These are phyloP conservation scores for Hyaena hyaena DNA, from an alignment of 2,113 vertebrate species.

Conservation along the genomic window DNA sequence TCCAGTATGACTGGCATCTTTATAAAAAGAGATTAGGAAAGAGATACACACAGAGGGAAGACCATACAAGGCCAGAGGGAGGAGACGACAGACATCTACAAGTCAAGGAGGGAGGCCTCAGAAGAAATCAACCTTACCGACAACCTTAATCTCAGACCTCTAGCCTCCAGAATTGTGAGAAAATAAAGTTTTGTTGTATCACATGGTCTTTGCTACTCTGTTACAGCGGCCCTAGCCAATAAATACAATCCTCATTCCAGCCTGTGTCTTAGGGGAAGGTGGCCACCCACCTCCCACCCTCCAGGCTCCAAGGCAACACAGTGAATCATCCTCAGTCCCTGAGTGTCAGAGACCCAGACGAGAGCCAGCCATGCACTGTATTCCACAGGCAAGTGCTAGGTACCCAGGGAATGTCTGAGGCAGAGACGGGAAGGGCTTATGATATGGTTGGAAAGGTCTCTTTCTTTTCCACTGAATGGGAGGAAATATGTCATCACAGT, in stretches of 20 bases:
- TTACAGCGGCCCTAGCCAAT: neutral
- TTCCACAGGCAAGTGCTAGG: neutral
- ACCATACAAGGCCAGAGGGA: too few species aligned
- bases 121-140: neutral
- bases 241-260: neutral
- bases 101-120: neutral
- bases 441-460: neutral
- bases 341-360: neutral
- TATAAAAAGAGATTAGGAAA: neutral
- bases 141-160: neutral
- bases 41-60: neutral
- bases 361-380: neutral
- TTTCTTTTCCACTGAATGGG: neutral
- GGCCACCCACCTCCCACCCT: neutral
- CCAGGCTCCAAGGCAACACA: neutral
- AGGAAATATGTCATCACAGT: neutral
- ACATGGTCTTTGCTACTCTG: accelerated
- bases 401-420: neutral
- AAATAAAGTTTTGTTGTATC: neutral
- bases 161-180: neutral
- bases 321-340: neutral
- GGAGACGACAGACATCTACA: neutral
- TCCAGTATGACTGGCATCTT: neutral
- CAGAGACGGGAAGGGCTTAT: neutral
- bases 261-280: neutral